Conservation (phyloP, 2,113 vertebrate species). For the Gambusia holbrooki region DNA sequence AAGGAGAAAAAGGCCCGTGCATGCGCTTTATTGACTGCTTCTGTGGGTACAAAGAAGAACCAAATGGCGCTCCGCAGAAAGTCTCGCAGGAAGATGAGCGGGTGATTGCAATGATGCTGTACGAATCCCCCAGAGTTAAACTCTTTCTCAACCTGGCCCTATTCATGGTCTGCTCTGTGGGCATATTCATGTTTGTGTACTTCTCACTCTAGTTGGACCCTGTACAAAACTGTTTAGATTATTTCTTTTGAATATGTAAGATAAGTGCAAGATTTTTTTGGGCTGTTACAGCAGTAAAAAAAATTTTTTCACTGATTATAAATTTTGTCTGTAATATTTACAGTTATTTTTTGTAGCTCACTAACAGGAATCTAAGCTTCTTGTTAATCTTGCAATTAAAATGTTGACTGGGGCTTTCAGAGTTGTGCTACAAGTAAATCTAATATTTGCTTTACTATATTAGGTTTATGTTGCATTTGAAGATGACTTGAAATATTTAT, state of each 20-base stretch:
- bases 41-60: conserved; percentile 84
- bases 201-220: conserved; percentile 87
- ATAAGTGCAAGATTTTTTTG: not conserved
- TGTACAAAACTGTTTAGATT: conserved; percentile 9
- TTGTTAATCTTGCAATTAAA: conserved; percentile 47
- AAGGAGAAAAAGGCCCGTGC: conserved; percentile 68
- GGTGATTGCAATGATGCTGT: conserved; percentile 87
- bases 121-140: conserved; percentile 90
- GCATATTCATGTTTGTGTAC: conserved; percentile 96
- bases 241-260: conserved; percentile 1
- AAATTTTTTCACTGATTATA: conserved; percentile 45
- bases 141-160: conserved; percentile 88
- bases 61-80: conserved; percentile 77
- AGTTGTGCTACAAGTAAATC: conserved; percentile 47
- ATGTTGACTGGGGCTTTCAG: conserved; percentile 46
- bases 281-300: conserved; percentile 47
- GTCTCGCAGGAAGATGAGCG: conserved; percentile 81
- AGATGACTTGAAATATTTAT: not conserved
- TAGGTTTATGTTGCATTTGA: conserved; percentile 16
- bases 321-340: conserved; percentile 79
- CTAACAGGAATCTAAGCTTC: conserved; percentile 50
- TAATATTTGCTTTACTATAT: conserved; percentile 72
- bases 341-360: conserved; percentile 69
- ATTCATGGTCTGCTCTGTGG: conserved; percentile 87
- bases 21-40: conserved; percentile 87